Base-by-base conservation (phyloP, 2,797 vertebrate genomes). In the Siniperca undulata region DNA sequence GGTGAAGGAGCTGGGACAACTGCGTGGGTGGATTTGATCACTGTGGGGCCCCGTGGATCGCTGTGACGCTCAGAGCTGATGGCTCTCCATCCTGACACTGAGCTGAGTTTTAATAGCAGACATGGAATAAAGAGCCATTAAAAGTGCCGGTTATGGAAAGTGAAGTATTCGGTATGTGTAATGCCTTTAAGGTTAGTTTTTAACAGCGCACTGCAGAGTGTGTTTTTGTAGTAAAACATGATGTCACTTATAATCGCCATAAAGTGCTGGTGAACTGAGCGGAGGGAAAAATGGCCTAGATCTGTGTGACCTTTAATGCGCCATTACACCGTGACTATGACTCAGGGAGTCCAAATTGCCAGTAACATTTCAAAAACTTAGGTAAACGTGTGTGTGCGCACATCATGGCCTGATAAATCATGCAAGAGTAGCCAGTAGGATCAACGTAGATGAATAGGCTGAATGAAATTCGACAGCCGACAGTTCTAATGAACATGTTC, bases 1-100 rank as follows among this genome's bases (percentile, higher is more conserved):
- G 81, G 81, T 75, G 46, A 30, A 78, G 75, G 78, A 53, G 80
- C 73, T 60, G 34, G 82, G 77, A 88, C 67, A 36, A 85, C 85
- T 87, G 88, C 82, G 38, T 74, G 74, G 85, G 74, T 70, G 91
- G 94, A 92, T 92, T 72, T 40, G 83, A 84, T 89, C 92, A 92
- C 93, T 90, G 92, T 73, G 93, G 94, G 77, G 92, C 93, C 93
- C 76, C 83, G 76, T 59, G 81, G 74, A 83, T 88, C 58, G 62
- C 78, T 50, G 66, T 59, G 67, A 76, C 75, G 46, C 75, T 60
- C 38, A n/a, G 38, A 77, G 36, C 66, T 55, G 76, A 82, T 59
- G 22, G 19, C 40, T 44, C 80, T 65, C 27, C 38, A 30, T 14
- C 52, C 67, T 9, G 73, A 87, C 76, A 52, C 55, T 0, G 66